Conservation (phyloP, 2,797 vertebrate species). For the Pangasius sanitwongsei region DNA sequence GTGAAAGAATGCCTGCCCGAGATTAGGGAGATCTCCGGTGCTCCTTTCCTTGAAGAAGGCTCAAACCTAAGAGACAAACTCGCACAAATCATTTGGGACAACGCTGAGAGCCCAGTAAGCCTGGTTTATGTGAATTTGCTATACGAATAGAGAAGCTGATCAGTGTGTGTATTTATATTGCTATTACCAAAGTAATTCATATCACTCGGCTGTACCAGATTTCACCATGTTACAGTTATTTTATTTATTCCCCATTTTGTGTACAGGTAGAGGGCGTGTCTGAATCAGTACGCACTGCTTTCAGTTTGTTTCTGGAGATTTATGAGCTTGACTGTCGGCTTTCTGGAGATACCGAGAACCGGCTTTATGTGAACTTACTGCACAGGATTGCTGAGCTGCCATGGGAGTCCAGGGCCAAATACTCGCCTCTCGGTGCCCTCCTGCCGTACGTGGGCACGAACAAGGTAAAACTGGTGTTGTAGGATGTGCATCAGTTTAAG, state of each 20-base stretch:
- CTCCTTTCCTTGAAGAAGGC: slow-evolving; percentile 67
- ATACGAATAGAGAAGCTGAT: neutral
- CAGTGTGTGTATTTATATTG: neutral
- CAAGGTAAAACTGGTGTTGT: slow-evolving; percentile 69
- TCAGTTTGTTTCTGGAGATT: slow-evolving; percentile 79
- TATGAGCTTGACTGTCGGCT: slow-evolving; percentile 80
- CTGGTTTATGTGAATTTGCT: neutral
- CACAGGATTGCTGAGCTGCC: slow-evolving; percentile 75
- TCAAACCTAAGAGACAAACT: slow-evolving; percentile 69
- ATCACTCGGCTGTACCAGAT: neutral
- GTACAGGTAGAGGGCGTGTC: slow-evolving; percentile 83
- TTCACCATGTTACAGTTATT: neutral
- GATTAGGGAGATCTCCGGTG: slow-evolving; percentile 70
- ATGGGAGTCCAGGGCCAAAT: slow-evolving; percentile 85
- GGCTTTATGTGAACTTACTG: slow-evolving; percentile 74
- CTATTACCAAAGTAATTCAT: neutral
- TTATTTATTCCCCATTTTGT: neutral
- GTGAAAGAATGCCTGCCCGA: slow-evolving; percentile 73
- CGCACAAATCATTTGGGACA: slow-evolving; percentile 81
- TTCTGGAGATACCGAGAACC: slow-evolving; percentile 70
- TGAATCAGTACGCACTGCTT: slow-evolving; percentile 76
- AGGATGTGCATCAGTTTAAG: neutral
- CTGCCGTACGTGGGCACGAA: slow-evolving; percentile 80
- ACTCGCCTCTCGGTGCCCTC: slow-evolving; percentile 79
- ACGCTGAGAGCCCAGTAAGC: slow-evolving; percentile 84